Evolutionary conservation across 2,113 vertebrate species (phyloP).

Genomic region (Apeltes quadracus): DNA sequence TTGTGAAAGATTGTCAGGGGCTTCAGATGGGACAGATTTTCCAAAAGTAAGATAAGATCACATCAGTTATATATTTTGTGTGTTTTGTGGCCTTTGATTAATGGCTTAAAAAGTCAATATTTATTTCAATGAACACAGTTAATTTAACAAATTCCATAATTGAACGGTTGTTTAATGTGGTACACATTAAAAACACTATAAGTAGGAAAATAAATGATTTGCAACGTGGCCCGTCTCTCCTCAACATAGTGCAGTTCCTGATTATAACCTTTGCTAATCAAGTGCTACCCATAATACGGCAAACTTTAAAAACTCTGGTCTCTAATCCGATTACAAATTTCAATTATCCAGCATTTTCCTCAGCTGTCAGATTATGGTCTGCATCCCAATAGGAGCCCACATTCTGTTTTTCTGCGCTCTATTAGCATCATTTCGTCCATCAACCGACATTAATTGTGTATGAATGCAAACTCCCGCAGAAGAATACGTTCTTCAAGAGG

Average conservation of each 20-base stretch:
- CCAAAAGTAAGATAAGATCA: not conserved
- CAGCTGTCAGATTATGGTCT: conserved; percentile 47
- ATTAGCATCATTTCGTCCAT: conserved; percentile 88
- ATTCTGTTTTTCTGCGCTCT: conserved; percentile 73
- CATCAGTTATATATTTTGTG: not conserved
- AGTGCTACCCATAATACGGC: not conserved
- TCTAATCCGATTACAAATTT: conserved; percentile 42
- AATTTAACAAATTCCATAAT: not conserved
- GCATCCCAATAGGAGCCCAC: conserved; percentile 55
- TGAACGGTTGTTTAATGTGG: too few species aligned
- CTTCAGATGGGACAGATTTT: not conserved
- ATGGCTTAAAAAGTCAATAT: not conserved
- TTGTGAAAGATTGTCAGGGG: not conserved
- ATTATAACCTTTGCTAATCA: not conserved
- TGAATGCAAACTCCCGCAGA: conserved; percentile 84
- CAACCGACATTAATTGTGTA: conserved; percentile 85
- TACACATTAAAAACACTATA: not conserved
- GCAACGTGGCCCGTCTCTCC: not conserved
- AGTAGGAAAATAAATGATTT: not conserved
- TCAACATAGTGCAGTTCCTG: not conserved
- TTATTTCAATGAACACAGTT: not conserved
- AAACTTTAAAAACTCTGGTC: conserved; percentile 19
- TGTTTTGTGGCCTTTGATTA: not conserved
- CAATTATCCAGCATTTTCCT: conserved; percentile 28
- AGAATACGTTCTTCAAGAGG: conserved; percentile 85